Evolutionary conservation across 2,113 vertebrate species (phyloP).

Genomic region (Pseudopipra pipra): DNA sequence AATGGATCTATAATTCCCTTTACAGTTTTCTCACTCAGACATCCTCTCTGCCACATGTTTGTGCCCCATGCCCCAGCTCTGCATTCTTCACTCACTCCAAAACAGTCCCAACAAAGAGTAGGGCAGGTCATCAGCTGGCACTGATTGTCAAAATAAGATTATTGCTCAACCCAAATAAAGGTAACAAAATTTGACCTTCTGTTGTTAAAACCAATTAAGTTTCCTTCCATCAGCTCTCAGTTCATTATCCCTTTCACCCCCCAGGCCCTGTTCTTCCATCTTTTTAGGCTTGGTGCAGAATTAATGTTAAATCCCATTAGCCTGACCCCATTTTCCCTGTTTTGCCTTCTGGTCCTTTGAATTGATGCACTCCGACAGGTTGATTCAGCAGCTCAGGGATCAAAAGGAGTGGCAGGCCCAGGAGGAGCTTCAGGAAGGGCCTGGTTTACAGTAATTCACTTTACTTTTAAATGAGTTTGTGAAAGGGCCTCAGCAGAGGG

Average conservation of each 20-base stretch:
- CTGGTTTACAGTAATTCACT: neutral
- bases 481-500: accelerated
- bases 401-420: constrained; percentile 10
- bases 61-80: neutral
- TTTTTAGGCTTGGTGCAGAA: constrained; percentile 25
- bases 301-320: constrained; percentile 54
- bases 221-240: constrained; percentile 37
- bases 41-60: neutral
- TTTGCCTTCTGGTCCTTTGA: constrained; percentile 15
- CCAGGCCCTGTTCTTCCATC: constrained; percentile 29
- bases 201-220: constrained; percentile 52
- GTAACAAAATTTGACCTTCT: constrained; percentile 45
- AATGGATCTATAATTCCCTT: neutral
- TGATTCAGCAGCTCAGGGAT: neutral
- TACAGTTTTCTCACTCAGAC: neutral
- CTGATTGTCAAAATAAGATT: constrained; percentile 12
- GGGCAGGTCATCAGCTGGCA: neutral
- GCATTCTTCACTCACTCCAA: neutral
- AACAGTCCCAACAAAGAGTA: neutral
- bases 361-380: neutral
- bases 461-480: neutral
- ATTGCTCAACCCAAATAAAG: constrained; percentile 23
- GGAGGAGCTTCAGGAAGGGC: neutral
- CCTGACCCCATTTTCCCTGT: neutral
- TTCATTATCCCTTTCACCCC: constrained; percentile 53